These are phyloP conservation scores for Leptocoma aspasia DNA, from an alignment of 2,113 vertebrate species.

Conservation along the genomic window DNA sequence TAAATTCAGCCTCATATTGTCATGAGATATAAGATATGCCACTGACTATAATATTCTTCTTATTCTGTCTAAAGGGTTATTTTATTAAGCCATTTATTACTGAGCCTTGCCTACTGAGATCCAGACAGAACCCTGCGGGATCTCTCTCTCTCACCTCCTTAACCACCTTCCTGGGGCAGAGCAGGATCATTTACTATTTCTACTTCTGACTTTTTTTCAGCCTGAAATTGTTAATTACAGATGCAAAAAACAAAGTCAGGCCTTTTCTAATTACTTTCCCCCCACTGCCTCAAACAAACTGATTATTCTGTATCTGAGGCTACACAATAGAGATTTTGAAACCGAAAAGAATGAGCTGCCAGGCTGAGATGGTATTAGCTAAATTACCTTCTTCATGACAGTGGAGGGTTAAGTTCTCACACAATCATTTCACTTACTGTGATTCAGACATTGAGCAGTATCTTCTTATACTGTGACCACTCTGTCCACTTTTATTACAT, in stretches of 20 bases:
- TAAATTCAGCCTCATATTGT: background rate
- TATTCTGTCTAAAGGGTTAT: background rate
- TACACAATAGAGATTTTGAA: background rate
- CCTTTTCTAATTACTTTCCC: background rate
- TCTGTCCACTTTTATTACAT: background rate
- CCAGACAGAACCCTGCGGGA: background rate
- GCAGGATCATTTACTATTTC: background rate
- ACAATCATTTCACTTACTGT: background rate
- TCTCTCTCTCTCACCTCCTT: background rate
- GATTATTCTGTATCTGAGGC: background rate
- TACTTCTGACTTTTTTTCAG: background rate
- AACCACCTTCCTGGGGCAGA: background rate
- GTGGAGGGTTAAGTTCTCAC: background rate
- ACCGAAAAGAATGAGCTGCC: background rate
- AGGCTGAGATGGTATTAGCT: background rate
- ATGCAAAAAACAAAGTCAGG: background rate
- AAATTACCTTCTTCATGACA: background rate
- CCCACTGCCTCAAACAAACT: background rate
- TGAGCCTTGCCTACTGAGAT: background rate
- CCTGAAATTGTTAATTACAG: background rate
- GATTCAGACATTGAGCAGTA: background rate
- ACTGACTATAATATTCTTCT: background rate
- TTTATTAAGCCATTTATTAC: background rate
- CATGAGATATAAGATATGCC: background rate
- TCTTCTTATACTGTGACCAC: background rate